Conservation (phyloP, 2,888 invertebrate genomes). For the Entomobrya proxima region DNA sequence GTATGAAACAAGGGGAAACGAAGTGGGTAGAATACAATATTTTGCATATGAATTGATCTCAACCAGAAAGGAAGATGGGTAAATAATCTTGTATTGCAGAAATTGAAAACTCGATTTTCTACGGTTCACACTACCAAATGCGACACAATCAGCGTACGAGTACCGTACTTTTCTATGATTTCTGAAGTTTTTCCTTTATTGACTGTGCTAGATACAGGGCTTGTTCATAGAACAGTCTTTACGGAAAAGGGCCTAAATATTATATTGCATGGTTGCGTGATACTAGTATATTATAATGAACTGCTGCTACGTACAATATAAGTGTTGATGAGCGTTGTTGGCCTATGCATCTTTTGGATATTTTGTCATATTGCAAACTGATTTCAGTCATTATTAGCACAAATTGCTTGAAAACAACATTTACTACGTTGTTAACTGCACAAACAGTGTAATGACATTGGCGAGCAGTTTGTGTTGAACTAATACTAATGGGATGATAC, state of each 20-base stretch:
- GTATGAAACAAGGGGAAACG: not conserved
- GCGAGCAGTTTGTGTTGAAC: not conserved
- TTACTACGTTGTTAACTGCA: not conserved
- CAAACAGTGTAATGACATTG: too few relatives aligned
- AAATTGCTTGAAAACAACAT: not conserved
- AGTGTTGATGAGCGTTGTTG: not conserved
- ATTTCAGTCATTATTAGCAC: too few relatives aligned
- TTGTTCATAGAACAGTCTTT: not conserved
- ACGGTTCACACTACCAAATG: conserved; percentile 9
- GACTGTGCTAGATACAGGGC: not conserved
- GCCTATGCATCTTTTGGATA: not conserved
- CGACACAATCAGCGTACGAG: not conserved
- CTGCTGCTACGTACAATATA: not conserved
- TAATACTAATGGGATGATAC: not conserved
- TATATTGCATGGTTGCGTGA: not conserved
- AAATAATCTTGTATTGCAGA: conserved; percentile 1
- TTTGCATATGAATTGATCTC: conserved; percentile 45
- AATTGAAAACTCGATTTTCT: conserved; percentile 39
- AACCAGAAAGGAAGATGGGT: conserved; percentile 22
- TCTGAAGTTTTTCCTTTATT: not conserved
- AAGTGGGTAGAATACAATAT: conserved; percentile 37
- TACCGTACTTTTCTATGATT: conserved; percentile 4
- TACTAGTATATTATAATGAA: not conserved
- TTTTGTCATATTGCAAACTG: not conserved
- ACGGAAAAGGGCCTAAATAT: not conserved